Percentiles rank a stretch among this genome's conserved stretches.
phyloP scores from a whole-genome alignment of 2,797 vertebrate genomes.

The Syncerus caffer region DNA sequence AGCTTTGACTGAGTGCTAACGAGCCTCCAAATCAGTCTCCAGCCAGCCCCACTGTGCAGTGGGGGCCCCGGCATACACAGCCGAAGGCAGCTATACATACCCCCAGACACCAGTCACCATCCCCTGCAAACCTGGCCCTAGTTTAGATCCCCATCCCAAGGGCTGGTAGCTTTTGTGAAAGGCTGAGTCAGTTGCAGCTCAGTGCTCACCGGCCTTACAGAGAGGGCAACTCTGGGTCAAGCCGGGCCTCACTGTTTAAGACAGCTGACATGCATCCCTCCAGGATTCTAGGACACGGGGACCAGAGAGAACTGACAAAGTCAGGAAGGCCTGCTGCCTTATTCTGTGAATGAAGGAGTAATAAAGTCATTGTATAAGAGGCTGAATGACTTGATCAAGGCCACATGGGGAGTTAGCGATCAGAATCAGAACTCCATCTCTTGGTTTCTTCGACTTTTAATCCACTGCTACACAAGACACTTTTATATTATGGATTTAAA shows the following conservation, averaged over 20 bases:
- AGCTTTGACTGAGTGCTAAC: slow-evolving; percentile 85
- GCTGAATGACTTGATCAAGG: background rate
- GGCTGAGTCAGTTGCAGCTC: background rate
- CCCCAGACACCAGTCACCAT: background rate
- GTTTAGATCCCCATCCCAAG: background rate
- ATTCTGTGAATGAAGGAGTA: background rate
- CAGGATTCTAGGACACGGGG: background rate
- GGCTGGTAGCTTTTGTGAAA: background rate
- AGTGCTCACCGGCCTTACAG: background rate
- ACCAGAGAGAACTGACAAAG: background rate
- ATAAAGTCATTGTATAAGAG: background rate
- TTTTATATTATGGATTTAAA: background rate
- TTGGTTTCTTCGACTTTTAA: background rate
- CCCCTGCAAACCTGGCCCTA: background rate
- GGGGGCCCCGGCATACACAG: slow-evolving; percentile 75
- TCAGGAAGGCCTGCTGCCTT: background rate
- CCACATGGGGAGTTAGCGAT: background rate
- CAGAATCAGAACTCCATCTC: background rate
- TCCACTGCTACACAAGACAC: background rate
- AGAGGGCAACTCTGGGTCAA: background rate
- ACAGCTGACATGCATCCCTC: background rate
- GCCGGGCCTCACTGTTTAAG: background rate
- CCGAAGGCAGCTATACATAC: slow-evolving; percentile 71
- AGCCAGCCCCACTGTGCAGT: slow-evolving; percentile 78
- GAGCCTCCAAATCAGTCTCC: slow-evolving; percentile 83